Evolutionary conservation across 2,888 invertebrate species (phyloP).

Genomic region (Lasioglossum morio): DNA sequence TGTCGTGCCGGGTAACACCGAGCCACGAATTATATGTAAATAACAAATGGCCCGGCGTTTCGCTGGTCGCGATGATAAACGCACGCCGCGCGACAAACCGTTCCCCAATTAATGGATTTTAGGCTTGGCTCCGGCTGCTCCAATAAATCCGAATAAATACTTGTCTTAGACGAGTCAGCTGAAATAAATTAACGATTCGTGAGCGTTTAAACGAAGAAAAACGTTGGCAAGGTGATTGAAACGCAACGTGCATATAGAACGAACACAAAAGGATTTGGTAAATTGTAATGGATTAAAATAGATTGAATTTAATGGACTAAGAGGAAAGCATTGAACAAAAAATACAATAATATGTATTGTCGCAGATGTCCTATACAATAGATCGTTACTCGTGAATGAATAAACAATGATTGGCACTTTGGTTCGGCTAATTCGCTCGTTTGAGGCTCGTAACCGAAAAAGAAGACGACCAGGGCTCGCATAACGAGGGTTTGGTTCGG

Average conservation of each 20-base stretch:
- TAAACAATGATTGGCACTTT: not conserved
- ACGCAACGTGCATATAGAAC: not conserved
- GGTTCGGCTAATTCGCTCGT: not conserved
- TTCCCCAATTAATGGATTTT: constrained; percentile 83
- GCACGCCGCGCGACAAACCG: constrained; percentile 72
- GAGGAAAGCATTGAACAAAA: not conserved
- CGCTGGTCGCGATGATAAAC: constrained; percentile 74
- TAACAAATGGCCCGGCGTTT: constrained; percentile 79
- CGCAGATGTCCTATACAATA: no score
- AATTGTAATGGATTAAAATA: not conserved
- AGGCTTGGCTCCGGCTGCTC: constrained; percentile 72
- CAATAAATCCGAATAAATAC: constrained; percentile 1
- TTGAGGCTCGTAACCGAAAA: not conserved
- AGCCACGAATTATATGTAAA: constrained; percentile 79
- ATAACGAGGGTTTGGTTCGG: constrained; percentile 5
- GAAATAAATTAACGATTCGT: not conserved
- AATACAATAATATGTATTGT: not conserved
- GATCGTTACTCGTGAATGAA: not conserved
- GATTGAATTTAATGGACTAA: not conserved
- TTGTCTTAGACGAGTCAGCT: not conserved
- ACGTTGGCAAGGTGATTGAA: not conserved
- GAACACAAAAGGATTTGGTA: not conserved
- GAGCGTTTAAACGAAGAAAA: not conserved
- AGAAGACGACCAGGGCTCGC: not conserved
- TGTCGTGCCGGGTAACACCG: constrained; percentile 71